Evolutionary conservation across 2,113 vertebrate genomes (phyloP), one percentile per base, ranked within the genome.

Genomic region (Spea bombifrons): DNA sequence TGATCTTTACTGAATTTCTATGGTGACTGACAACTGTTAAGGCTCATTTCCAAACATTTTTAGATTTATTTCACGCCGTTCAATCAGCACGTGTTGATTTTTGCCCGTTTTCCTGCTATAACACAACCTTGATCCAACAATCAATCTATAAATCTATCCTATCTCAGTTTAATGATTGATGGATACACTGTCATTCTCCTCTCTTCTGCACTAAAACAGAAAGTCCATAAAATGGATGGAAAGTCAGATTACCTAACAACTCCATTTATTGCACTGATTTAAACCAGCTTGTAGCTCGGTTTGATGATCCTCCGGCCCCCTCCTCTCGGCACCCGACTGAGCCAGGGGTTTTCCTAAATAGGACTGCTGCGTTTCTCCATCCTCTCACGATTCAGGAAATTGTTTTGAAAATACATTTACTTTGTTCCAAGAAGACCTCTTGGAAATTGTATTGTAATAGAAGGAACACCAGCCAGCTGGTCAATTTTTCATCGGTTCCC

Each of bases 1-100:
- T 7, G 17, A 64, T 64, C n/a, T 64, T 64, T 13, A 59, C 55
- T 64, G 61, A 17, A 64, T 64, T 64, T 64, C 61, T 64, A 64
- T 64, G 61, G 61, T 64, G 61, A 30, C 17, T 17, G 15, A 16
- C 13, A 16, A 7, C 9, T 64, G 8, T 30, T 64, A 5, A 64
- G 17, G 5, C n/a, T 8, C 61, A 64, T 7, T 64, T 64, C 1
- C 8, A 8, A 53, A 53, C 52, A 64, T 64, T 16, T 64, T 64
- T 16, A 64, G n/a, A 64, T 64, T 7, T 64, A 64, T 59, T 59
- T 12, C 55, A 59, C 5, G 10, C 10, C 12, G 10, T 1, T 9
- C 55, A 4, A 59, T 59, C 15, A 9, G 4, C 15, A 59, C 55
- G 55, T 2, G 4, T 59, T 59, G 8, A 1, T 59, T 59, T 59